Conservation (phyloP, 2,113 vertebrate genomes). For the Perca schrenkii region DNA sequence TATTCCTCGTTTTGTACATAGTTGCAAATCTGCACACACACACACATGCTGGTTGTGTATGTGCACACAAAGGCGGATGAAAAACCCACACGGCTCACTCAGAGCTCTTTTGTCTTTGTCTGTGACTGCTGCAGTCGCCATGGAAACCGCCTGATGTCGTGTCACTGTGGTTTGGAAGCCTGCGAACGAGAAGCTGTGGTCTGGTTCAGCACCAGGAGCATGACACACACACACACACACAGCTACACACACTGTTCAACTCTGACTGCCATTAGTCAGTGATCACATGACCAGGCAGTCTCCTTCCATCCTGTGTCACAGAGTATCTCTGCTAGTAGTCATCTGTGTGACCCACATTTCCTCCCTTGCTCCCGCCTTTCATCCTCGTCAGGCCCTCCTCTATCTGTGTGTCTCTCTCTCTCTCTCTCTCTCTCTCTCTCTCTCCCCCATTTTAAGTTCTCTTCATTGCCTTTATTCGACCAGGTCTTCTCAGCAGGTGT, state of each 20-base stretch:
- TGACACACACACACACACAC: neutral
- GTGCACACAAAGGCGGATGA: neutral
- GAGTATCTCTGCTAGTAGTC: conserved; percentile 17
- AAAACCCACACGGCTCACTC: conserved; percentile 4
- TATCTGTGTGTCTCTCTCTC: neutral
- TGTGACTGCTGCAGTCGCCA: conserved; percentile 19
- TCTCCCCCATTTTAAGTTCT: neutral
- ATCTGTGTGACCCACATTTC: conserved; percentile 9
- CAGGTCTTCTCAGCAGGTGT: neutral
- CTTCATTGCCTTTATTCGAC: neutral
- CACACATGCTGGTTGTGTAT: neutral
- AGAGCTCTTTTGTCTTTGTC: conserved; percentile 31
- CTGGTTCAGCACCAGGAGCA: conserved; percentile 35
- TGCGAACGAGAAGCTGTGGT: conserved; percentile 57
- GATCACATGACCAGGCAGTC: conserved; percentile 43
- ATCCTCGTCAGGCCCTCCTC: neutral
- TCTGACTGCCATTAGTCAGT: conserved; percentile 29
- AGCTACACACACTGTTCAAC: conserved; percentile 26
- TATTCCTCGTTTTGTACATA: neutral
- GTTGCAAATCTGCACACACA: neutral
- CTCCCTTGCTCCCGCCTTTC: neutral
- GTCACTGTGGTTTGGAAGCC: conserved; percentile 65
- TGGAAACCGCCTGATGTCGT: conserved; percentile 55
- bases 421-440: neutral
- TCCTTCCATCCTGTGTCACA: conserved; percentile 40